Evolutionary conservation across 2,888 invertebrate species (phyloP).

Genomic region (Ornithoptera priamus): DNA sequence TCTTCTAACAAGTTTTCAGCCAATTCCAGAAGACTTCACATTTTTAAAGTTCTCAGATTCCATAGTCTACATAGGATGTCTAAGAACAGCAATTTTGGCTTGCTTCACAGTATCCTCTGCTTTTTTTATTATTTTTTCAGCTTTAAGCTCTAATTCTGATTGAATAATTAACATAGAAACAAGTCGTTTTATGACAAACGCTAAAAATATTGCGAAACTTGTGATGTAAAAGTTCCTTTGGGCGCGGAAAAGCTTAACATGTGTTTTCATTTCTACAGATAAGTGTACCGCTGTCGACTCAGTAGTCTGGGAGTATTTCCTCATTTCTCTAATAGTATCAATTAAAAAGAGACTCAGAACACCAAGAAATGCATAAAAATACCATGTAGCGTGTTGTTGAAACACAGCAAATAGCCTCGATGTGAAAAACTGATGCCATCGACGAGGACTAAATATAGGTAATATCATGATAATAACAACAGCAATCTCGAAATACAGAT

Average conservation of each 20-base stretch:
- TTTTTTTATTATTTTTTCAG: conserved; percentile 84
- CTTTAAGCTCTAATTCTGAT: conserved; percentile 81
- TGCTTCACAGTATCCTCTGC: conserved; percentile 81
- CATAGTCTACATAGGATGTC: conserved; percentile 44
- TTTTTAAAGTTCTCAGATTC: conserved; percentile 41
- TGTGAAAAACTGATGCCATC: conserved; percentile 88
- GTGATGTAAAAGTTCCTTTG: conserved; percentile 91
- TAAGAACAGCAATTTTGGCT: conserved; percentile 57
- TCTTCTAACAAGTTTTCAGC: conserved; percentile 45
- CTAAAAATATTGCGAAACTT: conserved; percentile 86
- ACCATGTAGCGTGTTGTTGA: conserved; percentile 82
- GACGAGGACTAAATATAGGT: conserved; percentile 85
- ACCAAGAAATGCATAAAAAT: conserved; percentile 82
- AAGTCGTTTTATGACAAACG: conserved; percentile 84
- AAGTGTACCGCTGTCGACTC: conserved; percentile 68
- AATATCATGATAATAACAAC: conserved; percentile 83
- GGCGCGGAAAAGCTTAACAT: conserved; percentile 86
- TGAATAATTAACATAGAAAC: conserved; percentile 83
- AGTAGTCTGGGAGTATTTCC: conserved; percentile 81
- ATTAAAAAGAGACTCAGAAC: conserved; percentile 83
- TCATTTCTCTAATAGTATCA: conserved; percentile 86
- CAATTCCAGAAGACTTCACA: conserved; percentile 45
- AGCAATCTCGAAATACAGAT: conserved; percentile 85
- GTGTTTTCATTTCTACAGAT: conserved; percentile 82
- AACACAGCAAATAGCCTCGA: conserved; percentile 84